phyloP scores from a whole-genome alignment of 2,797 vertebrate species.

The Sebastes steindachneri region DNA sequence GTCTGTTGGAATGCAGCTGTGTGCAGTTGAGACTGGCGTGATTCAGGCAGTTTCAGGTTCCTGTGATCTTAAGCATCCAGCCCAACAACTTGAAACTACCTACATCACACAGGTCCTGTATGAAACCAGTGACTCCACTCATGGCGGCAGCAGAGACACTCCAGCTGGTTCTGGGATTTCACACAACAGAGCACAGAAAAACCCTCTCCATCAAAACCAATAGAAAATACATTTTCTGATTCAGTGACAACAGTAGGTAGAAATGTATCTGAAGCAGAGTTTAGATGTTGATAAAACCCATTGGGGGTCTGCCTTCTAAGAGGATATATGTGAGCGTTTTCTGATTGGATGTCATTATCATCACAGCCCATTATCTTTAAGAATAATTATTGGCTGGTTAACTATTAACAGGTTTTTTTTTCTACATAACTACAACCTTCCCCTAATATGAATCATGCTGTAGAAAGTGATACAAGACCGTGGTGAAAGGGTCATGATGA shows the following conservation, averaged over 20 bases:
- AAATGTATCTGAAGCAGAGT: background rate
- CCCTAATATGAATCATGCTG: background rate
- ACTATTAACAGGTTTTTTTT: background rate
- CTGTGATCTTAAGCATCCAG: constrained; percentile 85
- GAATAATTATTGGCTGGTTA: background rate
- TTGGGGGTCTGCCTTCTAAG: background rate
- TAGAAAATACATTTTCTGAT: background rate
- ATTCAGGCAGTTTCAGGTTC: constrained; percentile 90
- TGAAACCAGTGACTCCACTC: background rate
- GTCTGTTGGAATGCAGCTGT: constrained; percentile 41
- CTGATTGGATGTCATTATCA: background rate
- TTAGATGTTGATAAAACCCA: background rate
- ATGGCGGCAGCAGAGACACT: background rate
- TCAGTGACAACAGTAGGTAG: background rate
- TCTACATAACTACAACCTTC: background rate
- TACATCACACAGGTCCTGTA: constrained; percentile 84
- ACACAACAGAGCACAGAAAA: background rate
- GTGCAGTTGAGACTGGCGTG: constrained; percentile 79
- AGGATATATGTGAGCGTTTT: background rate
- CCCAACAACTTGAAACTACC: constrained; percentile 96
- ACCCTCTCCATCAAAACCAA: background rate
- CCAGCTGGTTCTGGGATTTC: background rate
- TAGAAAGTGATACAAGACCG: background rate
- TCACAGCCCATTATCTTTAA: background rate
- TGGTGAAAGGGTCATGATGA: background rate